Conservation (phyloP, 2,797 vertebrate species). For the Gastrophryne carolinensis region DNA sequence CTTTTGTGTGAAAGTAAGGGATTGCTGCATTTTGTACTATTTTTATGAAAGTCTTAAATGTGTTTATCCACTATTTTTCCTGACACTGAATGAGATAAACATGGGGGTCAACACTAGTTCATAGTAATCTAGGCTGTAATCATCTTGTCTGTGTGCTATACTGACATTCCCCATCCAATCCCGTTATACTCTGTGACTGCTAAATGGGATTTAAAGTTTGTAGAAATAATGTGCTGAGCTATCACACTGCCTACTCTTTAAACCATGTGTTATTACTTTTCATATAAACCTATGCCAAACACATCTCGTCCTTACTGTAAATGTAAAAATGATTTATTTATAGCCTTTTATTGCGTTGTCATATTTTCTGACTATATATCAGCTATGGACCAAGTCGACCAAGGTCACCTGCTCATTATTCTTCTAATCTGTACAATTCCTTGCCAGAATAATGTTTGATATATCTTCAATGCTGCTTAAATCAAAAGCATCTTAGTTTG, state of each 20-base stretch:
- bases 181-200: slow-evolving; percentile 18
- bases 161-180: slow-evolving; percentile 33
- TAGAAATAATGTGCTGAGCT: slow-evolving; percentile 49
- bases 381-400: slow-evolving; percentile 37
- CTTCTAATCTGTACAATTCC: slow-evolving; percentile 43
- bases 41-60: too few species aligned
- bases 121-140: slow-evolving; percentile 27
- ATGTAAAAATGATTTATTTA: slow-evolving; percentile 49
- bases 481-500: slow-evolving; percentile 47
- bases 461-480: slow-evolving; percentile 39
- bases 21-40: too few species aligned
- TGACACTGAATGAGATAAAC: slow-evolving; percentile 11
- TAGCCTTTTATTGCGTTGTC: slow-evolving; percentile 44
- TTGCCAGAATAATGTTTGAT: slow-evolving; percentile 50
- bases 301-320: slow-evolving; percentile 42
- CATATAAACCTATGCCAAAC: slow-evolving; percentile 39
- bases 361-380: slow-evolving; percentile 51
- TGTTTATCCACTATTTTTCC: not conserved
- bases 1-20: too few species aligned
- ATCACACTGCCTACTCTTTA: slow-evolving; percentile 43
- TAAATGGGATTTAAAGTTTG: slow-evolving; percentile 47
- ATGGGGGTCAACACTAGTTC: slow-evolving; percentile 21
- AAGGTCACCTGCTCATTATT: slow-evolving; percentile 51
- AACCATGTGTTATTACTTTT: slow-evolving; percentile 49
- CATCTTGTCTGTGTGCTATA: slow-evolving; percentile 20